Conservation (phyloP, 2,888 invertebrate genomes). For the Mamestra brassicae region DNA sequence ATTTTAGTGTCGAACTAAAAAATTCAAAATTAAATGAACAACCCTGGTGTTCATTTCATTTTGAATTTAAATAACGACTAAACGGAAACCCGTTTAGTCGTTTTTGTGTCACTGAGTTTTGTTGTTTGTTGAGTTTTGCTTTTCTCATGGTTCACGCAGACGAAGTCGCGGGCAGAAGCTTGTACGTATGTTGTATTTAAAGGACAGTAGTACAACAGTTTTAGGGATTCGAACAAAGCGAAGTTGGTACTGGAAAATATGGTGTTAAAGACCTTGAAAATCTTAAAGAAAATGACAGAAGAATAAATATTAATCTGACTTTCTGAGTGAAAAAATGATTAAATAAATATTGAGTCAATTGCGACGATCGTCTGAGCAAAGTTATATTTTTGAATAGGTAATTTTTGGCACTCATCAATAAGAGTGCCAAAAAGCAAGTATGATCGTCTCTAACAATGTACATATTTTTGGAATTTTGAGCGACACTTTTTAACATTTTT, state of each 20-base stretch:
- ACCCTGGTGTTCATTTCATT: background rate
- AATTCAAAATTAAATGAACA: no score
- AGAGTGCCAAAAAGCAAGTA: background rate
- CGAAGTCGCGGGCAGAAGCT: no score
- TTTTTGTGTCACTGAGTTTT: no score
- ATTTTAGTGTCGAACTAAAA: background rate
- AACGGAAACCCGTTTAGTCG: no score
- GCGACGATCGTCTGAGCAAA: background rate
- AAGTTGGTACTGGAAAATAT: background rate
- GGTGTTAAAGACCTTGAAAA: conserved; percentile 5
- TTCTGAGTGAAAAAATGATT: background rate
- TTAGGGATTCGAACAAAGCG: no score
- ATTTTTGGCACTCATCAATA: background rate
- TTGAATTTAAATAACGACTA: background rate
- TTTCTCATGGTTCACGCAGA: no score
- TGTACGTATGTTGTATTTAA: background rate
- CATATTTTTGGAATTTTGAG: background rate
- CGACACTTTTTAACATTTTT: background rate
- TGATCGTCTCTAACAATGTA: background rate
- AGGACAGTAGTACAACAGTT: conserved; percentile 18
- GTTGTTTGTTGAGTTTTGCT: no score
- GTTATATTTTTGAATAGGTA: background rate
- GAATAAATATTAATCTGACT: background rate
- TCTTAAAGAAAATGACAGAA: background rate
- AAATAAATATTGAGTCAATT: conserved; percentile 7